A percentile compares a stretch with the other conserved stretches of the same genome.
Evolutionary conservation across 2,113 vertebrate genomes (phyloP).

Genomic region (Dromiciops gliroides): DNA sequence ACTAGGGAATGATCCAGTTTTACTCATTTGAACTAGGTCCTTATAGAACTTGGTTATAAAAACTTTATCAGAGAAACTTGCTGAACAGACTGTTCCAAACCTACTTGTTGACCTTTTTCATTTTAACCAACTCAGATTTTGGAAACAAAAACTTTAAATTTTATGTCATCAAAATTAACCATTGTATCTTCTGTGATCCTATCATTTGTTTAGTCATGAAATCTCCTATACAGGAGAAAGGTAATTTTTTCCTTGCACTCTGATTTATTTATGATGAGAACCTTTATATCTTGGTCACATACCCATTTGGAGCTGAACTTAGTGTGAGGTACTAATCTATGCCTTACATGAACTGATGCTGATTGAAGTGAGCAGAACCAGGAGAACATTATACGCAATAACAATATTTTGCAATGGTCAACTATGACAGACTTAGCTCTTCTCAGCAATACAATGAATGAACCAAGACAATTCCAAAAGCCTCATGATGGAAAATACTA

Average conservation of each 20-base stretch:
- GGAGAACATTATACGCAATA: too few relatives aligned
- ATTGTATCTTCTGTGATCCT: neutral
- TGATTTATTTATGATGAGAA: neutral
- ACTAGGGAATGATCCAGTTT: neutral
- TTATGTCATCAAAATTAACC: neutral
- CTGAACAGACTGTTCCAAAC: neutral
- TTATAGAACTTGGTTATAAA: neutral
- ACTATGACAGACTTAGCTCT: too few relatives aligned
- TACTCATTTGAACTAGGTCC: neutral
- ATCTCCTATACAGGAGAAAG: neutral
- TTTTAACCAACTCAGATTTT: neutral
- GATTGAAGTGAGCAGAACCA: too few relatives aligned
- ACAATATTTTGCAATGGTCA: too few relatives aligned
- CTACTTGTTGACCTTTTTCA: neutral
- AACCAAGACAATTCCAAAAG: too few relatives aligned
- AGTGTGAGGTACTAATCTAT: neutral
- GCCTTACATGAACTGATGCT: too few relatives aligned
- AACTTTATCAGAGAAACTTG: neutral
- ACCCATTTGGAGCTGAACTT: neutral
- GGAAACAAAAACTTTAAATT: neutral
- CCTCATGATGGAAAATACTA: too few relatives aligned
- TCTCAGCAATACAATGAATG: too few relatives aligned
- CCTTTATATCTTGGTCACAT: neutral
- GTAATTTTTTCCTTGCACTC: neutral
- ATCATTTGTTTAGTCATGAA: neutral